Conservation (phyloP, 1,140 invertebrate genomes). For the Macrobrachium rosenbergii region DNA sequence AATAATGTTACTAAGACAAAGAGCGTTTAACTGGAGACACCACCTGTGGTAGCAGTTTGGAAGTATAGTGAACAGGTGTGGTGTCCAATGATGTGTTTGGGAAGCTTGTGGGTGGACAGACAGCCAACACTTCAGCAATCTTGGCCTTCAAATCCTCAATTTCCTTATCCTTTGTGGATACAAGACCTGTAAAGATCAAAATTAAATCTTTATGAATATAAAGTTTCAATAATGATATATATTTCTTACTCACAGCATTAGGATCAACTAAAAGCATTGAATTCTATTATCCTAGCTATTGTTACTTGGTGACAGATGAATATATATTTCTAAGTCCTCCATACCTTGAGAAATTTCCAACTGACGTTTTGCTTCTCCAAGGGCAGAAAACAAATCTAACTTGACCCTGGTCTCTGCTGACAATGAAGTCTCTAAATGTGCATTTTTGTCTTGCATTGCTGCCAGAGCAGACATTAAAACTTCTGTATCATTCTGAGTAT, state of each 20-base stretch:
- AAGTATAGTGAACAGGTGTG: slow-evolving; percentile 67
- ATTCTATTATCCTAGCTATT: background rate
- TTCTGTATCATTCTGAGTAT: slow-evolving; percentile 83
- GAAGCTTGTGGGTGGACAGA: slow-evolving; percentile 80
- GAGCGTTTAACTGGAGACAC: background rate
- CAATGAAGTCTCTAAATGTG: slow-evolving; percentile 90
- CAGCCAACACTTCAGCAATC: slow-evolving; percentile 90
- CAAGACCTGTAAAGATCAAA: slow-evolving; percentile 75
- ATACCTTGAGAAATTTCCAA: slow-evolving; percentile 92
- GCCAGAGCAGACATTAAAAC: slow-evolving; percentile 84
- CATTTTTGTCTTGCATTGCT: slow-evolving; percentile 88
- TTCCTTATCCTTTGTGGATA: slow-evolving; percentile 88
- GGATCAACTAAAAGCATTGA: too few relatives aligned
- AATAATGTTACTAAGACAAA: background rate
- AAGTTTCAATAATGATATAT: background rate
- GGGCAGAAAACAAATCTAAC: slow-evolving; percentile 91
- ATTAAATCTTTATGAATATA: background rate
- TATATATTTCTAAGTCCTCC: slow-evolving; percentile 67
- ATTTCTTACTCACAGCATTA: too few relatives aligned
- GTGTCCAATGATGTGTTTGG: slow-evolving; percentile 57
- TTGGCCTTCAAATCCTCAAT: slow-evolving; percentile 90
- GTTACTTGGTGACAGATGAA: background rate
- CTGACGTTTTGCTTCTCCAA: slow-evolving; percentile 94
- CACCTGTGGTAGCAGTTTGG: slow-evolving; percentile 64
- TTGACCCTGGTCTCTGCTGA: slow-evolving; percentile 96